Conservation (phyloP, 2,113 vertebrate species). For the Plecturocebus donacophilus region DNA sequence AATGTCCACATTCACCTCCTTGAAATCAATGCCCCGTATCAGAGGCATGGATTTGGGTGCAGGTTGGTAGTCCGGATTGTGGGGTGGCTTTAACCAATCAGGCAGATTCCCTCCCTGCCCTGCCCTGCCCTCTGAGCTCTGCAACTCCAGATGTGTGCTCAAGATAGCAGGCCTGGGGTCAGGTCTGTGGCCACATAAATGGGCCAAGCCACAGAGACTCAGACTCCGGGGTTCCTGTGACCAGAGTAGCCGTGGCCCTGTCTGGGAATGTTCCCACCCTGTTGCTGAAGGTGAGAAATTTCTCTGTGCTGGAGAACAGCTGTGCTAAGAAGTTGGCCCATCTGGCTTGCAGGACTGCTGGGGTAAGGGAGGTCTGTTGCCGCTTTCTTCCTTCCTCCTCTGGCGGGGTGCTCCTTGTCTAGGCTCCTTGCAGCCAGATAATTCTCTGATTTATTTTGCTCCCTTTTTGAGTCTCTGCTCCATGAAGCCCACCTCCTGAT, state of each 20-base stretch:
- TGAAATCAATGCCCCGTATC: rapidly evolving
- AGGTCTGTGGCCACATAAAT: not conserved
- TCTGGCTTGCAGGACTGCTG: not conserved
- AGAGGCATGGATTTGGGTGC: not conserved
- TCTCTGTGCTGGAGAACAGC: not conserved
- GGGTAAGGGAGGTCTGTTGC: not conserved
- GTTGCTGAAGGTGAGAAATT: slow-evolving; percentile 2
- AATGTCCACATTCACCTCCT: not conserved
- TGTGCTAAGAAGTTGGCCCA: not conserved
- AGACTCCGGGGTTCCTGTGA: not conserved
- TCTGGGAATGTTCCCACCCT: slow-evolving; percentile 20
- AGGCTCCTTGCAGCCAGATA: not conserved
- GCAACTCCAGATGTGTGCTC: not conserved
- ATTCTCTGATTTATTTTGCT: rapidly evolving
- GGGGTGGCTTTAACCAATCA: rapidly evolving
- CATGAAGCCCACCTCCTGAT: rapidly evolving
- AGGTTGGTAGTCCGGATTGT: rapidly evolving
- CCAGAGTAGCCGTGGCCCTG: not conserved
- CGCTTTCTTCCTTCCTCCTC: rapidly evolving
- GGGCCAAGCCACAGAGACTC: not conserved
- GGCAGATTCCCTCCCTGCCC: not conserved
- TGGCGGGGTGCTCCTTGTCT: rapidly evolving
- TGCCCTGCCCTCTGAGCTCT: rapidly evolving
- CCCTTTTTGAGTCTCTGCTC: too few species aligned
- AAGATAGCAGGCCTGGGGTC: not conserved